Conservation (phyloP, 2,888 invertebrate genomes). For the Athalia rosae region DNA sequence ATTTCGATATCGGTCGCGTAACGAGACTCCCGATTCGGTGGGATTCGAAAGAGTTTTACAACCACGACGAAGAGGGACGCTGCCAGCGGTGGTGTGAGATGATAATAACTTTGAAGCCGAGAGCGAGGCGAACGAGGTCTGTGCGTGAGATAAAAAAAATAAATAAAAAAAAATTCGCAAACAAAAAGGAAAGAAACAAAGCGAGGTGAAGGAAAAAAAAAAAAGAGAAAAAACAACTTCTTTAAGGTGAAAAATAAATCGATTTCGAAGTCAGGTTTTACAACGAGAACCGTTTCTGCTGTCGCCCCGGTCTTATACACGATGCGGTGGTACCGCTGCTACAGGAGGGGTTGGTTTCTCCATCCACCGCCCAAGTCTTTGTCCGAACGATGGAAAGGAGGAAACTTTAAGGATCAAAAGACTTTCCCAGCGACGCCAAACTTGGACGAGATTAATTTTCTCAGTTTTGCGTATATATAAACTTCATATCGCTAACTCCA, state of each 20-base stretch:
- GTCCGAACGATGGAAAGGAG: background rate
- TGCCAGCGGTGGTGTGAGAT: slow-evolving; percentile 21
- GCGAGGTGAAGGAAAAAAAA: too few relatives aligned
- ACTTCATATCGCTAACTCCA: slow-evolving; percentile 24
- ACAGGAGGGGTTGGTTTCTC: too few relatives aligned
- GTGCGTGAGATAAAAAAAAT: slow-evolving; percentile 5
- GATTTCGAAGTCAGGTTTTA: slow-evolving; percentile 33
- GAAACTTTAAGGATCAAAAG: slow-evolving; percentile 37
- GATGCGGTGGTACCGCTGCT: too few relatives aligned
- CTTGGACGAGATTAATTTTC: slow-evolving; percentile 41
- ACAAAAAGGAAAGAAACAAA: background rate
- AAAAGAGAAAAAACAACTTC: background rate
- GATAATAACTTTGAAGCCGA: slow-evolving; percentile 38
- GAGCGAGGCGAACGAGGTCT: background rate
- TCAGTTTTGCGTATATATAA: slow-evolving; percentile 19
- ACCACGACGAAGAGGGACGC: slow-evolving; percentile 45
- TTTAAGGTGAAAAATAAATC: slow-evolving; percentile 29
- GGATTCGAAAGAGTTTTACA: slow-evolving; percentile 54
- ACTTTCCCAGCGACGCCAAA: slow-evolving; percentile 25
- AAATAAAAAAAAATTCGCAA: background rate
- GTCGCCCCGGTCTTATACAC: too few relatives aligned
- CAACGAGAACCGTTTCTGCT: background rate
- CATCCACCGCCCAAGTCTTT: slow-evolving; percentile 7
- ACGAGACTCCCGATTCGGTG: slow-evolving; percentile 52
- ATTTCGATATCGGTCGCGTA: slow-evolving; percentile 38